These are phyloP conservation scores for Blomia tropicalis DNA, from an alignment of 2,888 invertebrate species.

Conservation along the genomic window DNA sequence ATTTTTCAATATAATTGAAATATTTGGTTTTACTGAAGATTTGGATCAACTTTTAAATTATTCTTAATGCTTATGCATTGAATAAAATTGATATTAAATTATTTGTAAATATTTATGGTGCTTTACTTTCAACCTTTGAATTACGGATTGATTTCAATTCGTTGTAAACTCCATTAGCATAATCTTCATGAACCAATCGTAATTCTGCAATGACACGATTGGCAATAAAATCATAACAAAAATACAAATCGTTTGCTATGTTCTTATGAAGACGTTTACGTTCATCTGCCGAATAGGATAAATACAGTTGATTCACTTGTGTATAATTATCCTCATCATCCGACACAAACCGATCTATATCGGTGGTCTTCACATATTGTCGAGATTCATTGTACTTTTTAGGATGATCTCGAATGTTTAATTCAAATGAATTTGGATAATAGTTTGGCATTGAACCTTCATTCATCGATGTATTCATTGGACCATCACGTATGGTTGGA, in stretches of 20 bases:
- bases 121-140: too few relatives aligned
- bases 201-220: slow-evolving; percentile 67
- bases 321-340: slow-evolving; percentile 77
- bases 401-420: neutral
- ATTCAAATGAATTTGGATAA: slow-evolving; percentile 82
- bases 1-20: too few relatives aligned
- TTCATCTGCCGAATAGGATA: slow-evolving; percentile 45
- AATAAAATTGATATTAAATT: too few relatives aligned
- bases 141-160: slow-evolving; percentile 3
- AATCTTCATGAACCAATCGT: slow-evolving; percentile 56
- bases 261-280: slow-evolving; percentile 57
- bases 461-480: slow-evolving; percentile 54
- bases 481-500: slow-evolving; percentile 52
- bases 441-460: slow-evolving; percentile 80
- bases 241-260: slow-evolving; percentile 56
- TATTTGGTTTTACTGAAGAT: too few relatives aligned
- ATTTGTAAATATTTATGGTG: too few relatives aligned
- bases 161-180: slow-evolving; percentile 38
- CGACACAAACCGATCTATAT: slow-evolving; percentile 57
- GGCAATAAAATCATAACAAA: slow-evolving; percentile 68
- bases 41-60: too few relatives aligned
- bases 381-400: slow-evolving; percentile 41
- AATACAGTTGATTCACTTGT: slow-evolving; percentile 61
- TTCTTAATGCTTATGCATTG: too few relatives aligned
- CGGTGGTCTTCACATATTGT: slow-evolving; percentile 50